phyloP scores from a whole-genome alignment of 1,140 invertebrate species.

The Homarus americanus region DNA sequence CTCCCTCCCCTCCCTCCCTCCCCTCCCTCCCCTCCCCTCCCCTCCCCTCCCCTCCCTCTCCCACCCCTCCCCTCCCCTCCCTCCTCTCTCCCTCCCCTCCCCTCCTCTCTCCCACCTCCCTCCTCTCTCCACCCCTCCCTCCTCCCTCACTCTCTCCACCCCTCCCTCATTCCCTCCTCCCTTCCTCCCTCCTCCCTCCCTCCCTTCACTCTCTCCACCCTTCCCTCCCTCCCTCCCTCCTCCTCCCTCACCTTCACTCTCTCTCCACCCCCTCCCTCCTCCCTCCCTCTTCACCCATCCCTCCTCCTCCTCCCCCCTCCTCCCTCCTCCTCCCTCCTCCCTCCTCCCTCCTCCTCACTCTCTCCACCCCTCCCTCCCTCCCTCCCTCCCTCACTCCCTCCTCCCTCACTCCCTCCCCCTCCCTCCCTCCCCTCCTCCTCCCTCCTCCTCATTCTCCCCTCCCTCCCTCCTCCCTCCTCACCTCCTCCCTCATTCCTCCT shows the following conservation, averaged over 20 bases:
- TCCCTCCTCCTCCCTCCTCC: not conserved
- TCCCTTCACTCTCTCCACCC: not conserved
- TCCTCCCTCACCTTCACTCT: no score
- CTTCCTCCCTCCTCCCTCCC: not conserved
- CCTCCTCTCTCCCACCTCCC: not conserved
- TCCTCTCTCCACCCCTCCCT: not conserved
- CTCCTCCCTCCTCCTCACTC: not conserved
- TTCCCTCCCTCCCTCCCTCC: no score
- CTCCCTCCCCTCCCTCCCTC: not conserved
- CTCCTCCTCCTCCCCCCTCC: no score
- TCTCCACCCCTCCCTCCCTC: not conserved
- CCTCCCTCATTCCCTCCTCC: not conserved
- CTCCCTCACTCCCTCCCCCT: not conserved
- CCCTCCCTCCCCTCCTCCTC: not conserved
- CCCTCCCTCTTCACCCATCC: not conserved
- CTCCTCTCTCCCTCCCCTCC: not conserved
- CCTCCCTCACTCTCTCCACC: not conserved
- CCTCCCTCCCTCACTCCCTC: not conserved
- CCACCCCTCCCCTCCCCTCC: not conserved
- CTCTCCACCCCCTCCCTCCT: not conserved
- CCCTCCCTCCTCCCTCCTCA: no score
- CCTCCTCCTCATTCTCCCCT: not conserved
- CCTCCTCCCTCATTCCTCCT: no score
- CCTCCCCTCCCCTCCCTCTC: not conserved
- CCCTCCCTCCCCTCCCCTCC: no score